phyloP scores from a whole-genome alignment of 2,888 invertebrate genomes.

The Acrocyrtus sp. region DNA sequence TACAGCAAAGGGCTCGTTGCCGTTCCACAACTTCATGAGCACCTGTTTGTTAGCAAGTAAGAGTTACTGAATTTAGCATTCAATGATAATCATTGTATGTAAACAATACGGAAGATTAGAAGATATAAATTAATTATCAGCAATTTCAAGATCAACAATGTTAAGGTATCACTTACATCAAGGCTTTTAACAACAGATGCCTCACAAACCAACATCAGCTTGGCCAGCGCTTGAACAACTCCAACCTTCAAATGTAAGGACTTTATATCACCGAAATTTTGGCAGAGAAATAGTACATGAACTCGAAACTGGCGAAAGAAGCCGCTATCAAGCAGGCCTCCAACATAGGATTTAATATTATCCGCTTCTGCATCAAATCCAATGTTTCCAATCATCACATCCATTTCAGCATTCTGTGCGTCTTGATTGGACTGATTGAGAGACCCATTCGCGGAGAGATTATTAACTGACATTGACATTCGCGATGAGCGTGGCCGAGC shows the following conservation, averaged over 20 bases:
- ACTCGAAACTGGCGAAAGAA: conserved; percentile 56
- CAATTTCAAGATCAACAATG: not conserved
- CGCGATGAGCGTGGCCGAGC: not conserved
- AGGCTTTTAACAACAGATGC: conserved; percentile 41
- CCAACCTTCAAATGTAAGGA: conserved; percentile 55
- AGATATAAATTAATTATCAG: not conserved
- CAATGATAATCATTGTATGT: too few relatives aligned
- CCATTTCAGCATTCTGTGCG: conserved; percentile 53
- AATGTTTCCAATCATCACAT: conserved; percentile 59
- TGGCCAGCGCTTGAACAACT: conserved; percentile 55
- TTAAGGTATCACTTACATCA: conserved; percentile 42
- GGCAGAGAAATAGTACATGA: conserved; percentile 54
- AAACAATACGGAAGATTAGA: not conserved
- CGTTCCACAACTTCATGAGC: conserved; percentile 50
- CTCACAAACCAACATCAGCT: conserved; percentile 57
- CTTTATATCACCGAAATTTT: conserved; percentile 34
- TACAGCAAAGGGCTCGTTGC: conserved; percentile 45
- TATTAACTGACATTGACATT: not conserved
- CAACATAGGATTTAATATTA: conserved; percentile 49
- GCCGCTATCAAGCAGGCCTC: conserved; percentile 54
- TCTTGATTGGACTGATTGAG: conserved; percentile 31
- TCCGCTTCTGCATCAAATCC: conserved; percentile 60
- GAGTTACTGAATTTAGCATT: not conserved
- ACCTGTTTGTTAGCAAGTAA: too few relatives aligned
- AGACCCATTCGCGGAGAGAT: not conserved